A percentile compares a stretch with the other conserved stretches of the same genome.
Conservation (phyloP, 2,113 vertebrate species). For the Symphodus melops region DNA sequence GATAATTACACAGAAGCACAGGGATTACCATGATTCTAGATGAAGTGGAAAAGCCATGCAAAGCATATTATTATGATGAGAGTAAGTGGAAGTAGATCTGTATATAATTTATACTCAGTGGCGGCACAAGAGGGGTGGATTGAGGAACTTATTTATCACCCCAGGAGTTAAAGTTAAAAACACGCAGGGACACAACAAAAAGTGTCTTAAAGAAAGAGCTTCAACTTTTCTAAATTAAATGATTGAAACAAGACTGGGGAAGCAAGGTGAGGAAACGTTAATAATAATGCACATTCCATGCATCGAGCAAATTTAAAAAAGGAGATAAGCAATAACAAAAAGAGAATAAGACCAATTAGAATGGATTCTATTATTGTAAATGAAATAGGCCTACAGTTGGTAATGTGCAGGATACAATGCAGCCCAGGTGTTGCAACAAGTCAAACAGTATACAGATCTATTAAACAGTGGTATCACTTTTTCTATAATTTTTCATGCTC, state of each 20-base stretch:
- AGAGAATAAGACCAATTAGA: too few relatives aligned
- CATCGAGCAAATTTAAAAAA: too few relatives aligned
- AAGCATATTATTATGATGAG: slow-evolving; percentile 77
- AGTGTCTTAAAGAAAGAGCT: slow-evolving; percentile 39
- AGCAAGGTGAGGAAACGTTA: neutral
- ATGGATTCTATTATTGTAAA: too few relatives aligned
- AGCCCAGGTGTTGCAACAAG: too few relatives aligned
- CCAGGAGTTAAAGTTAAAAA: slow-evolving; percentile 65
- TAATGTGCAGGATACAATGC: too few relatives aligned
- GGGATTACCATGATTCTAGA: slow-evolving; percentile 80
- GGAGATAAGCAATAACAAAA: too few relatives aligned
- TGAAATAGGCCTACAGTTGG: too few relatives aligned
- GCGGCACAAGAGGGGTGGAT: slow-evolving; percentile 55
- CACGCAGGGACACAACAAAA: slow-evolving; percentile 61
- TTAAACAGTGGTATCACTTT: too few relatives aligned
- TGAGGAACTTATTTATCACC: slow-evolving; percentile 66
- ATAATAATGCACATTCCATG: too few relatives aligned
- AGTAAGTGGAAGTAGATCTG: slow-evolving; percentile 66
- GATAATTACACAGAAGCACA: slow-evolving; percentile 79
- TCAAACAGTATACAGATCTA: too few relatives aligned
- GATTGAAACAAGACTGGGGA: neutral
- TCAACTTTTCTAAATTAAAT: slow-evolving; percentile 19
- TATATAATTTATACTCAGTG: slow-evolving; percentile 69
- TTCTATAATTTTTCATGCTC: too few relatives aligned
- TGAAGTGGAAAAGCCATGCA: slow-evolving; percentile 78